Evolutionary conservation across 2,888 invertebrate species (phyloP).

Genomic region (Spisula subtruncata): DNA sequence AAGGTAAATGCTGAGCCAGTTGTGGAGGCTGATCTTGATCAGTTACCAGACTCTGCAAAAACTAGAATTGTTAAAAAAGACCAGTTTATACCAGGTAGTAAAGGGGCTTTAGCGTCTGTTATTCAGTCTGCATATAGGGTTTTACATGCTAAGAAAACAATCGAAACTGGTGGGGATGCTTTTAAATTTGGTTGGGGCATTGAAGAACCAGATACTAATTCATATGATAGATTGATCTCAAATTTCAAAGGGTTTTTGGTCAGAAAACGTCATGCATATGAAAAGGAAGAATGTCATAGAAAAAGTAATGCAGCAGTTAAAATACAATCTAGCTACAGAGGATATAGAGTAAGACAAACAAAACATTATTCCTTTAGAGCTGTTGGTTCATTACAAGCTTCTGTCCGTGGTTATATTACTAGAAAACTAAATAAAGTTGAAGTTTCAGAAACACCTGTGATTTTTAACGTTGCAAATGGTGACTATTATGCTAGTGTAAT

Average conservation of each 20-base stretch:
- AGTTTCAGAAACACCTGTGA: constrained; percentile 6
- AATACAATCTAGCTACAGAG: constrained; percentile 49
- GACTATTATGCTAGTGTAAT: constrained; percentile 63
- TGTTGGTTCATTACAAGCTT: constrained; percentile 50
- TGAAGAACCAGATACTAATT: neutral
- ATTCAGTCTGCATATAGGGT: constrained; percentile 59
- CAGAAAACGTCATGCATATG: constrained; percentile 26
- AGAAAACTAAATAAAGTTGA: constrained; percentile 47
- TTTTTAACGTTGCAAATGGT: constrained; percentile 39
- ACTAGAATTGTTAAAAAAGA: constrained; percentile 53
- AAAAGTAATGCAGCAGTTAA: constrained; percentile 35
- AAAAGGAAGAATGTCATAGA: constrained; percentile 8
- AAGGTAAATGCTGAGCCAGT: constrained; percentile 58
- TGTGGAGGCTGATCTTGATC: constrained; percentile 57
- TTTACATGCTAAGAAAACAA: constrained; percentile 42
- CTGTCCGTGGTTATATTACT: constrained; percentile 58
- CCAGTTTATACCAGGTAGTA: constrained; percentile 51
- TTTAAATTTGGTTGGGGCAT: neutral
- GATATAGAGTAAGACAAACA: constrained; percentile 47
- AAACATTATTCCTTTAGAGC: constrained; percentile 35
- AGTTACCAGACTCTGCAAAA: constrained; percentile 62
- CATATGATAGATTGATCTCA: constrained; percentile 40
- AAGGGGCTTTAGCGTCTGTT: constrained; percentile 34
- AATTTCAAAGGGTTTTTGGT: constrained; percentile 45
- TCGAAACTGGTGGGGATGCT: constrained; percentile 31